These are phyloP conservation scores for Tyrophagus putrescentiae DNA, from an alignment of 1,140 invertebrate genomes.

Conservation along the genomic window DNA sequence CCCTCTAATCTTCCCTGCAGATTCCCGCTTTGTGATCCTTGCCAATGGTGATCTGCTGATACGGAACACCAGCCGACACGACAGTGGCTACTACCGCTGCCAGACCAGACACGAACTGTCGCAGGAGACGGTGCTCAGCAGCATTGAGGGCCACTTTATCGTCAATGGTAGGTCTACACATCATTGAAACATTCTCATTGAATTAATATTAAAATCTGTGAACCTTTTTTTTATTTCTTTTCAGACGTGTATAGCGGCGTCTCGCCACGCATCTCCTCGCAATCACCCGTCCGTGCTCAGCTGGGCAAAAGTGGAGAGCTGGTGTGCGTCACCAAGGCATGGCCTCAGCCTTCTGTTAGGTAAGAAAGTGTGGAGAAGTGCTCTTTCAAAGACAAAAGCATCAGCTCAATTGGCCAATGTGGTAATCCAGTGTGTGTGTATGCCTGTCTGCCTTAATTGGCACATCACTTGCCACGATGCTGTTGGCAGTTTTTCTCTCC, in stretches of 20 bases:
- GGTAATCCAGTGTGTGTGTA: too few species aligned
- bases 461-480: too few species aligned
- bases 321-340: slow-evolving; percentile 67
- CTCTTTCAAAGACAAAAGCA: too few species aligned
- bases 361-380: too few species aligned
- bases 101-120: slow-evolving; percentile 35
- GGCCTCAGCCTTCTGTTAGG: slow-evolving; percentile 48
- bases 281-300: background rate
- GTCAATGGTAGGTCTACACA: slow-evolving; percentile 32
- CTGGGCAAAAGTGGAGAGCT: slow-evolving; percentile 64
- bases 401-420: too few species aligned
- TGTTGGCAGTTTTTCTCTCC: too few species aligned
- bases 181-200: background rate
- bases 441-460: too few species aligned
- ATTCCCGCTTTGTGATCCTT: slow-evolving; percentile 15
- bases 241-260: slow-evolving; percentile 1
- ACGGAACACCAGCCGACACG: slow-evolving; percentile 25
- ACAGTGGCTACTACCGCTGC: slow-evolving; percentile 33
- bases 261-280: slow-evolving; percentile 8
- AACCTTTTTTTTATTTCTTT: background rate
- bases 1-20: background rate
- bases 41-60: slow-evolving; percentile 27
- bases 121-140: slow-evolving; percentile 32
- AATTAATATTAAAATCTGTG: background rate
- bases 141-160: slow-evolving; percentile 29